Base-by-base conservation (phyloP, 2,797 vertebrate genomes). In the Aotus griseimembra region DNA sequence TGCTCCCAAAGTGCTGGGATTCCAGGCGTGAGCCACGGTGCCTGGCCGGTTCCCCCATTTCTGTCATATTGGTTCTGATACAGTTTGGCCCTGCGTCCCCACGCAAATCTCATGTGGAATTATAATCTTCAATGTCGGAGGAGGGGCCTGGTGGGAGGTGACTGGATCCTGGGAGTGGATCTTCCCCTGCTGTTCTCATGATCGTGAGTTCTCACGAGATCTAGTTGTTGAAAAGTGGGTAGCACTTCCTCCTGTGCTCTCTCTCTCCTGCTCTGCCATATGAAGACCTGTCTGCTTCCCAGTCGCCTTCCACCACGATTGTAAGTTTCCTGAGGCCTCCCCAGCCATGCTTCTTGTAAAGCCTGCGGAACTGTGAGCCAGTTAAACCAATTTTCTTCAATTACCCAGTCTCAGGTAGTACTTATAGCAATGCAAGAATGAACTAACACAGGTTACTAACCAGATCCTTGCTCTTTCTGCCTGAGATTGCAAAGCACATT, bases 11-110 rank as follows among this genome's bases (percentile, higher is more conserved):
- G 15, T n/a, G 61, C 61, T 67, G 7, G 30, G 61, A n/a, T 67
- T 67, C n/a, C 33, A 67, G 33, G 15, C 1, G 0, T 8, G 61
- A n/a, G 33, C 30, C 61, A 67, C 61, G 0, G 15, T n/a, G 61
- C 61, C 61, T n/a, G 30, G 33, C 15, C 61, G 7, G 14, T 19
- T 1, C 15, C 33, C 15, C 30, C 15, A n/a, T n/a, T 67, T 67
- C 30, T 67, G 61, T 67, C 61, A n/a, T n/a, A 67, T 67, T 67
- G 61, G 33, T 67, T 67, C 61, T n/a, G 61, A 67, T 67, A 67
- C 8, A 33, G 30, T 67, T 67, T 67, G 61, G 61, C 61, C n/a
- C 61, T n/a, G 15, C n/a, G 61, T 19, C 30, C 61, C 7, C 61
- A n/a, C 3, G 3, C 30, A 67, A 17, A n/a, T n/a, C 61, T 67